These are phyloP conservation scores for Hydra vulgaris DNA, from an alignment of 30 jellyfish, hydroid and myxozoan species.

Conservation along the genomic window DNA sequence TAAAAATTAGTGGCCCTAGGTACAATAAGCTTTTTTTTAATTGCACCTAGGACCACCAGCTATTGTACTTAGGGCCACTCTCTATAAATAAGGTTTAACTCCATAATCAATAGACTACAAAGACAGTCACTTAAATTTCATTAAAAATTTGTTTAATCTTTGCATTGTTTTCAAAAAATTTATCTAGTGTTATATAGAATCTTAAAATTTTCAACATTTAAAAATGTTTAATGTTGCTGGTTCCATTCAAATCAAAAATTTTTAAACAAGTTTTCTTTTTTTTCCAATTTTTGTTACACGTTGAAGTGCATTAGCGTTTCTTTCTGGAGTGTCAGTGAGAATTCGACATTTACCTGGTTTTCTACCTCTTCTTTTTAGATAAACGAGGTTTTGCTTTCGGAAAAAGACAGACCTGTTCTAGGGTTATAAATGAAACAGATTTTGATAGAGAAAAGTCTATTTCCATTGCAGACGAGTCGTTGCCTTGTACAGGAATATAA, in stretches of 20 bases:
- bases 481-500: neutral
- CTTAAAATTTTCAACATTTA: neutral
- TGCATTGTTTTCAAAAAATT: neutral
- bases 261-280: neutral
- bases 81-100: neutral
- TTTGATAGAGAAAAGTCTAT: neutral
- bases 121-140: neutral
- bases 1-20: neutral
- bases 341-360: neutral
- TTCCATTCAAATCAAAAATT: neutral
- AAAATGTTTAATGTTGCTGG: neutral
- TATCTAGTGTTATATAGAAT: neutral
- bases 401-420: too few species aligned
- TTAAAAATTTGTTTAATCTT: neutral
- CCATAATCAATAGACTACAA: neutral
- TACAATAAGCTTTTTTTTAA: neutral
- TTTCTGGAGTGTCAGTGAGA: neutral
- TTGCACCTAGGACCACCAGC: neutral
- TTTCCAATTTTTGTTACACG: neutral
- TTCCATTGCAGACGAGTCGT: neutral
- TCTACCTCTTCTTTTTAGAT: too few species aligned
- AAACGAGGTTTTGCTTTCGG: too few species aligned
- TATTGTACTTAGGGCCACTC: neutral
- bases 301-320: neutral
- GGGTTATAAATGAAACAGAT: neutral